Evolutionary conservation across 2,888 invertebrate genomes (phyloP).

Genomic region (Rhamphomyia laevipes): DNA sequence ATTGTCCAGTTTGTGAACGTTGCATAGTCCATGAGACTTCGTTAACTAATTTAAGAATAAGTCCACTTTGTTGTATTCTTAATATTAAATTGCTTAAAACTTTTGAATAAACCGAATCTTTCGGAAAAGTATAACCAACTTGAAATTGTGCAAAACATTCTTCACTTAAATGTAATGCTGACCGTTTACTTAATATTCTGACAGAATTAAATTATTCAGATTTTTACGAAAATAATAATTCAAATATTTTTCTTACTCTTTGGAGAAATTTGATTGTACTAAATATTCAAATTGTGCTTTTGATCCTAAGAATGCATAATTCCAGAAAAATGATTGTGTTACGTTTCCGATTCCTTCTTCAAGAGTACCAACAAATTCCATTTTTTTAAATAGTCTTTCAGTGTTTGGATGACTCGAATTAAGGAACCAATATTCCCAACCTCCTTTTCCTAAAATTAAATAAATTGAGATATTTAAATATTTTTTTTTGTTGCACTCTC

Average conservation of each 20-base stretch:
- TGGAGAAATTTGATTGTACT: conserved; percentile 57
- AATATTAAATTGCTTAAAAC: conserved; percentile 50
- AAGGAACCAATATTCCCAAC: conserved; percentile 63
- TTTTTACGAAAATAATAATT: too few species aligned
- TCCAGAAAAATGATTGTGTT: conserved; percentile 64
- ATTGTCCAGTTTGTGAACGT: conserved; percentile 46
- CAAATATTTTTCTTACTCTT: conserved; percentile 37
- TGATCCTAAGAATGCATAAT: conserved; percentile 67
- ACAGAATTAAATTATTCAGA: background rate
- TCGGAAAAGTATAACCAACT: conserved; percentile 52
- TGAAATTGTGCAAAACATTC: conserved; percentile 66
- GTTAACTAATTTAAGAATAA: conserved; percentile 50
- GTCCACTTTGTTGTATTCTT: conserved; percentile 53
- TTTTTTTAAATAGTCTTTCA: conserved; percentile 48
- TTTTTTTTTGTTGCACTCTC: too few species aligned
- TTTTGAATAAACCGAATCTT: conserved; percentile 50
- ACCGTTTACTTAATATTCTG: conserved; percentile 43
- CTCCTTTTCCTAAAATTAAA: conserved; percentile 48
- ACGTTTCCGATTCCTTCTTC: conserved; percentile 60
- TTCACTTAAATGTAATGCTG: conserved; percentile 56
- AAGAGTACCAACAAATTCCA: conserved; percentile 55
- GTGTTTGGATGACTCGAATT: conserved; percentile 55
- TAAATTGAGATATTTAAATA: too few species aligned
- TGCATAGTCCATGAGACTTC: conserved; percentile 66
- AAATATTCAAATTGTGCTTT: conserved; percentile 58